Base-by-base conservation (phyloP, 2,797 vertebrate genomes). In the Erethizon dorsatum region DNA sequence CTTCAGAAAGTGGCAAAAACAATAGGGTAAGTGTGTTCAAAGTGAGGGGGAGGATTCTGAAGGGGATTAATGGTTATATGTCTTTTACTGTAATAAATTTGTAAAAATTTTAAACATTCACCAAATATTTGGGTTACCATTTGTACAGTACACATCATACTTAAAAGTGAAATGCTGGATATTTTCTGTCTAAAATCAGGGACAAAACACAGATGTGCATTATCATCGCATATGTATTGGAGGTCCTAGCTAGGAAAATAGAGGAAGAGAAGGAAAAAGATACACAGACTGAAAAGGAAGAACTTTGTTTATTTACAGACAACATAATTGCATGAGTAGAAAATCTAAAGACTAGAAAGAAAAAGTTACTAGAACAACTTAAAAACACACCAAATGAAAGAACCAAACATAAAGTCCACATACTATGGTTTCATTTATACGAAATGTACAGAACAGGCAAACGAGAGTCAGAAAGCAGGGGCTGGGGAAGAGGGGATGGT, bases 271-370 rank as follows among this genome's bases (percentile, higher is more conserved):
- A 87, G 56, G 18, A 77, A 82, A 82, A 56, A 71, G 9, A 13
- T 3, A 26, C 47, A 45, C 6, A 18, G 15, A 45, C 26, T 75
- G 18, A 41, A 75, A 92, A 79, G 37, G 6, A 69, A 57, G 26
- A 56, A 82, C 37, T 77, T 47, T 83, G 47, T 69, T 78, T 61
- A 84, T 79, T 83, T 26, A 90, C 20, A 85, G 33, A 59, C 24
- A 86, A 61, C 0, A 33, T 67, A 67, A 47, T 12, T 50, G 14
- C 47, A 47, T 4, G 28, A 56, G 78, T 20, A 88, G 57, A 69
- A 90, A 88, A 71, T 73, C 83, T 75, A 56, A 92, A 47, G 75
- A 52, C 13, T n/a, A 57, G 8, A 96, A 6, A 95, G 37, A 90
- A 80, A 56, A 63, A 80, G 5, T 22, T 45, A 17, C 17, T 71